Percentiles rank a stretch among this genome's conserved stretches.
Evolutionary conservation across 2,888 invertebrate genomes (phyloP).

Genomic region (Hermaeophaga mercurialis): DNA sequence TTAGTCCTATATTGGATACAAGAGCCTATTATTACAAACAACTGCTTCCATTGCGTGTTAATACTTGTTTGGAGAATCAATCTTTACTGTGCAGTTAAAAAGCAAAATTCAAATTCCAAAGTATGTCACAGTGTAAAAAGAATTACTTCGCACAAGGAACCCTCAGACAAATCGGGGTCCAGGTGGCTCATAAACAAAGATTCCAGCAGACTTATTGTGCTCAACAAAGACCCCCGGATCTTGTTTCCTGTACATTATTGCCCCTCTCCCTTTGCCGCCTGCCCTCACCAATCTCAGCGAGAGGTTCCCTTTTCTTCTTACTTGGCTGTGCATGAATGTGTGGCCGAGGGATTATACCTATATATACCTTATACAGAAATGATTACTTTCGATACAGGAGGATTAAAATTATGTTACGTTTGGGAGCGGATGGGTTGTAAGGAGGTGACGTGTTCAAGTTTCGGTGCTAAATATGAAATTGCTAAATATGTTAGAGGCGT

Average conservation of each 20-base stretch:
- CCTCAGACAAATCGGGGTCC: constrained; percentile 36
- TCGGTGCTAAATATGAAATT: not conserved
- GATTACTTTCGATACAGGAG: constrained; percentile 13
- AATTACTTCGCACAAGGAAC: constrained; percentile 20
- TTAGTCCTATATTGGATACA: too few relatives aligned
- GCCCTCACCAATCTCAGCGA: not conserved
- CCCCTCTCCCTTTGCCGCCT: constrained; percentile 23
- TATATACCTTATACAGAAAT: constrained; percentile 6
- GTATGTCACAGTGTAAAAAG: not conserved
- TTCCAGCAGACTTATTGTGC: constrained; percentile 46
- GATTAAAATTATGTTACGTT: constrained; percentile 13
- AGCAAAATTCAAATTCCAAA: too few relatives aligned
- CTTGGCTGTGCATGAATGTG: constrained; percentile 16
- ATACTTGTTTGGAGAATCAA: too few relatives aligned
- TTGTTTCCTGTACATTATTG: constrained; percentile 40
- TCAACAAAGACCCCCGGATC: constrained; percentile 40
- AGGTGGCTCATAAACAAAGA: constrained; percentile 50
- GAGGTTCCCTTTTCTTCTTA: constrained; percentile 18
- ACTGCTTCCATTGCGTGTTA: too few relatives aligned
- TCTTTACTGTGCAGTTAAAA: too few relatives aligned
- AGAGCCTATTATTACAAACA: too few relatives aligned
- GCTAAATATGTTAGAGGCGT: too few relatives aligned
- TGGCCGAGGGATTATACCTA: constrained; percentile 16
- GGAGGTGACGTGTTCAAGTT: not conserved
- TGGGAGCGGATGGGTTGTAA: not conserved